Evolutionary conservation across 2,888 invertebrate genomes (phyloP).

Genomic region (Cryptocephalus primarius): DNA sequence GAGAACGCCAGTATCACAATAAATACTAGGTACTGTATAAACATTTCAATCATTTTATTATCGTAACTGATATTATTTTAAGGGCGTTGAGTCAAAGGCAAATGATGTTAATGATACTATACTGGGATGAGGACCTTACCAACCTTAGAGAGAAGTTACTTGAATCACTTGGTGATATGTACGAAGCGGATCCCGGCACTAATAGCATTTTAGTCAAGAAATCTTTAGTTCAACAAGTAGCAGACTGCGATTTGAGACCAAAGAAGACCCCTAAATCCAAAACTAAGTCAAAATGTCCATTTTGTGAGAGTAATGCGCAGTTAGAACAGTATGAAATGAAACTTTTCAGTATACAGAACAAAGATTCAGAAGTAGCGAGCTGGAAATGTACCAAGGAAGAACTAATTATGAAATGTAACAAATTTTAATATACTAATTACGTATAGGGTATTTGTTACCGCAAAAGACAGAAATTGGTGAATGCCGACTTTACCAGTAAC

Average conservation of each 20-base stretch:
- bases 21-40: conserved; percentile 11
- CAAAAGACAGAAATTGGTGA: too few species aligned
- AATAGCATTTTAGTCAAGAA: conserved; percentile 1
- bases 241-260: conserved; percentile 46
- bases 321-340: conserved; percentile 43
- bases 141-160: conserved; percentile 29
- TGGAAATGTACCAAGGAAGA: conserved; percentile 54
- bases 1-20: conserved; percentile 16
- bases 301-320: conserved; percentile 37
- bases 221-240: conserved; percentile 39
- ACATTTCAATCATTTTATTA: neutral
- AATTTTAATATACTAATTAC: neutral
- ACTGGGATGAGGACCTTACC: conserved; percentile 27
- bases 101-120: conserved; percentile 19
- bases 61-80: conserved; percentile 1
- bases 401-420: conserved; percentile 41
- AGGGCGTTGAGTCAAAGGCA: conserved; percentile 11
- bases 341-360: conserved; percentile 43
- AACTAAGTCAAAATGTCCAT: conserved; percentile 23
- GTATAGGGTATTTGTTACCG: neutral
- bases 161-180: conserved; percentile 20
- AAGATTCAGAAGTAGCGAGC: conserved; percentile 37
- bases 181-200: conserved; percentile 3
- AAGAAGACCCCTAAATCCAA: conserved; percentile 15
- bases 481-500: too few species aligned